Conservation (phyloP, 1,140 invertebrate species). For the Mylabris phalerata region DNA sequence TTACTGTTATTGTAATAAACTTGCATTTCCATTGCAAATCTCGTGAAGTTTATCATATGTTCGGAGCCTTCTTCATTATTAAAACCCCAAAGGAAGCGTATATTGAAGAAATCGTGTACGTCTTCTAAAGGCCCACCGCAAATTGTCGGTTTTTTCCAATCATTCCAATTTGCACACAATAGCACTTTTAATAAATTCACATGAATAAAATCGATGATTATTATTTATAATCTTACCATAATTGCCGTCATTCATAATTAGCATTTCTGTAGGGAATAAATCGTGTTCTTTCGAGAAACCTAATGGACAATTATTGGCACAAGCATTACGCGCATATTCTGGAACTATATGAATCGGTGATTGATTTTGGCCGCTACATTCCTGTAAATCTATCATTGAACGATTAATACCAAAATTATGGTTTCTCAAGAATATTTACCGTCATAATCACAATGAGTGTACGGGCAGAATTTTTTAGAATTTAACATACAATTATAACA, state of each 20-base stretch:
- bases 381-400: no score
- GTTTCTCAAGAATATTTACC: no score
- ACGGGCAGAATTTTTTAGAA: no score
- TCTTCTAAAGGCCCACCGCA: constrained; percentile 46
- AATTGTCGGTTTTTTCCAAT: constrained; percentile 38
- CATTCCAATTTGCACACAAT: no score
- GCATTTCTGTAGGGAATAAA: constrained; percentile 22
- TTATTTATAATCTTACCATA: no score
- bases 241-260: constrained; percentile 27
- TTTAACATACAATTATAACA: no score
- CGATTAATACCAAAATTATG: no score
- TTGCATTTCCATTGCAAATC: constrained; percentile 52
- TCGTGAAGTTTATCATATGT: constrained; percentile 48
- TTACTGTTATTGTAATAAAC: constrained; percentile 40
- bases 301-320: constrained; percentile 20
- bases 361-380: constrained; percentile 19
- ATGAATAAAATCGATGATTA: no score
- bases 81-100: constrained; percentile 51
- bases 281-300: constrained; percentile 31
- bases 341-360: constrained; percentile 32
- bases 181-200: no score
- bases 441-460: no score
- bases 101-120: constrained; percentile 45
- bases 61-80: constrained; percentile 51
- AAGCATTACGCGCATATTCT: constrained; percentile 12